phyloP scores from a whole-genome alignment of 2,113 vertebrate species.

The Parotia lawesii region DNA sequence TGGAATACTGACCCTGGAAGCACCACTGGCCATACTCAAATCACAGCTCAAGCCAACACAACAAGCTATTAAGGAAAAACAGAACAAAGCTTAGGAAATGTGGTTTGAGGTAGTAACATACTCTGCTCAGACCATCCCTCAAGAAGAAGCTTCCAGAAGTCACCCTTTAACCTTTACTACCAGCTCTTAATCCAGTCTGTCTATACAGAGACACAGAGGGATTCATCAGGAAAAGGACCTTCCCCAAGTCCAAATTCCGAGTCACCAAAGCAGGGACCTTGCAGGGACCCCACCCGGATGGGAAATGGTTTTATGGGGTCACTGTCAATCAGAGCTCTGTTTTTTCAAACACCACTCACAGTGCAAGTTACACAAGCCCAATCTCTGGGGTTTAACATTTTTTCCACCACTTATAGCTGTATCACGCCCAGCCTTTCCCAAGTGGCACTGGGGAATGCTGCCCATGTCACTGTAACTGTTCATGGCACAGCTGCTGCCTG shows the following conservation, averaged over 20 bases:
- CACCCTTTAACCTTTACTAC: not conserved
- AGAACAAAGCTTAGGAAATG: not conserved
- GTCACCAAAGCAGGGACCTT: not conserved
- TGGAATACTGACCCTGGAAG: not conserved
- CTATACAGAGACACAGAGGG: not conserved
- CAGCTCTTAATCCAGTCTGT: not conserved
- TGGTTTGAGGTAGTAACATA: not conserved
- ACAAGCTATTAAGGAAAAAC: not conserved
- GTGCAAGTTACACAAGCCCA: accelerated
- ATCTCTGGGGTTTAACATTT: accelerated
- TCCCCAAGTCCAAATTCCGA: not conserved
- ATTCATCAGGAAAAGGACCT: not conserved
- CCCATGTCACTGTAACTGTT: accelerated
- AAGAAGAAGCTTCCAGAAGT: not conserved
- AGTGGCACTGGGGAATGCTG: accelerated
- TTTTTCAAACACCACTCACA: not conserved
- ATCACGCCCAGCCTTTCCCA: accelerated
- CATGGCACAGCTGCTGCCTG: not conserved
- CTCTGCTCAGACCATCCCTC: not conserved
- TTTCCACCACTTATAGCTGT: accelerated
- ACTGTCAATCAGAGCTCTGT: not conserved
- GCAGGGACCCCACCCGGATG: not conserved
- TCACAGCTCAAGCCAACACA: not conserved
- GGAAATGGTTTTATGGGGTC: not conserved
- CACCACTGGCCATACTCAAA: not conserved